Base-by-base conservation (phyloP, 2,888 invertebrate genomes). In the Calameuta pallipes region DNA sequence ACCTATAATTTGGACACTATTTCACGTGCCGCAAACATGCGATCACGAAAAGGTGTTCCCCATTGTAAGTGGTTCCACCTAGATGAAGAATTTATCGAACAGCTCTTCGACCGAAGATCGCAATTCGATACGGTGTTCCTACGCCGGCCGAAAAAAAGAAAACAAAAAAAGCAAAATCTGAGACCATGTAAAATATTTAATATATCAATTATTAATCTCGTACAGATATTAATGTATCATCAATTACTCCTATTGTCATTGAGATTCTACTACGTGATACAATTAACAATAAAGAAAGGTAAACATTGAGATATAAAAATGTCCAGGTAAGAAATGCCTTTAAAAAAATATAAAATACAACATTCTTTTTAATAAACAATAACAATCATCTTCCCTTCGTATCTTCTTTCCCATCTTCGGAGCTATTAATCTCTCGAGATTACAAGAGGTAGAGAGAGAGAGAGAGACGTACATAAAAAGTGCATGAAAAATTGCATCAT, bases 1-100 rank as follows among this genome's bases (percentile, higher is more conserved):
- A 83, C 86, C 87, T 89, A 84, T 89, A 89, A 89, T 89, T 89
- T 89, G 84, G 87, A 87, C 89, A 89, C 89, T 89, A 89, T 89
- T 89, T 89, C 87, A 85, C 87, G 78, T 86, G 85, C 83, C 85
- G 83, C 87, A 85, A 89, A 86, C 86, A 85, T 87, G 89, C 88
- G 89, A 89, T 89, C 89, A 89, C 87, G 89, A 87, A 87, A 89
- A 89, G 87, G 87, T 88, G 89, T 89, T 87, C 85, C 86, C 83
- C 80, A 79, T 83, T 81, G 84, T 83, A 86, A 87, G 87, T 86
- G 86, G 87, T 85, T 82, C 87, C 85, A 84, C 84, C 86, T 89
- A 89, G 89, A 89, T 90, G 88, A 89, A 89, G 89, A 89, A 88
- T 88, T 89, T 88, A 89, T 88, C 87, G 85, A 80, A 85, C 83